A percentile compares a stretch with the other conserved stretches of the same genome.
These are phyloP conservation scores for Alviniconcha strummeri DNA, from an alignment of 2,888 invertebrate species.

Conservation along the genomic window DNA sequence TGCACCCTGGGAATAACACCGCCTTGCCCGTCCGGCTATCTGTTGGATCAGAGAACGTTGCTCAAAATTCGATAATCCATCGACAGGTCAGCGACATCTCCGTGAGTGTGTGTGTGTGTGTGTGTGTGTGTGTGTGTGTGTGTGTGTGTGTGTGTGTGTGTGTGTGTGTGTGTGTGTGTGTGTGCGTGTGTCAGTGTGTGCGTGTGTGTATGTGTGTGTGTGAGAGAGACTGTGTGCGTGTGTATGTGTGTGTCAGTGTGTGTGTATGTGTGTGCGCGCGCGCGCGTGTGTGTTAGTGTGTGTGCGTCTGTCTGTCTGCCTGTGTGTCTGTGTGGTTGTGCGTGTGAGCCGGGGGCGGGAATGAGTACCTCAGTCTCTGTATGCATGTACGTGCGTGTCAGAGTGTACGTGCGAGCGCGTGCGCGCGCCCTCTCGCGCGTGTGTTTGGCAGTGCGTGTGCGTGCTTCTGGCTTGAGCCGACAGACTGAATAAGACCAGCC, in stretches of 20 bases:
- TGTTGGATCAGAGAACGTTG: not conserved
- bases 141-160: constrained; percentile 12
- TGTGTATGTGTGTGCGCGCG: not conserved
- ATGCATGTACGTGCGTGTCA: too few relatives aligned
- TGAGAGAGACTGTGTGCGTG: constrained; percentile 3
- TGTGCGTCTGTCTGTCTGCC: not conserved
- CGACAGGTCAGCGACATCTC: too few relatives aligned
- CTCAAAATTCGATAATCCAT: not conserved
- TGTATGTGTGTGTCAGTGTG: not conserved
- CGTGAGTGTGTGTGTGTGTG: not conserved
- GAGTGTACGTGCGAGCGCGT: too few relatives aligned
- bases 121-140: not conserved
- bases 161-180: not conserved
- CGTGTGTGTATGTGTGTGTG: not conserved
- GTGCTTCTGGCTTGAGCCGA: not conserved
- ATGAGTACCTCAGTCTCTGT: too few relatives aligned
- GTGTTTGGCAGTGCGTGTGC: not conserved
- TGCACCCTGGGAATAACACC: too few relatives aligned
- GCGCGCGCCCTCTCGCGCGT: too few relatives aligned
- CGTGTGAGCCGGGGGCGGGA: too few relatives aligned
- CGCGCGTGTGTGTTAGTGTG: not conserved
- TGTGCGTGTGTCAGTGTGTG: constrained; percentile 8
- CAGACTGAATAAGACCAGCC: too few relatives aligned
- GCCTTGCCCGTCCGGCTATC: too few relatives aligned
- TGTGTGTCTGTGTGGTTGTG: too few relatives aligned